Evolutionary conservation across 2,797 vertebrate species (phyloP).

Genomic region (Salmo trutta): DNA sequence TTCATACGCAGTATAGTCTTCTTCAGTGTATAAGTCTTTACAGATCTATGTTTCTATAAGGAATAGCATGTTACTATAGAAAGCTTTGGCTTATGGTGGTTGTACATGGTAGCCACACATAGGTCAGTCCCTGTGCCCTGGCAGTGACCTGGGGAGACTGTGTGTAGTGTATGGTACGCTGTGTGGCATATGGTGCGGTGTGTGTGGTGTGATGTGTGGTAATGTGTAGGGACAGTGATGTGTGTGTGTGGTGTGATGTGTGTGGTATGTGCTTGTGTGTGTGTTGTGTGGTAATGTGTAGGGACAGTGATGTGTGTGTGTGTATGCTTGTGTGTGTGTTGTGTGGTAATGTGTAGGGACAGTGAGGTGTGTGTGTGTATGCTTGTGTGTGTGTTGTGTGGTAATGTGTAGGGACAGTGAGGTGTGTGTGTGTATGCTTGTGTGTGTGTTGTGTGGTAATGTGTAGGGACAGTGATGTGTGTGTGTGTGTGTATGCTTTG

Average conservation of each 20-base stretch:
- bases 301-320: neutral
- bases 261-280: too few species aligned
- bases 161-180: conserved; percentile 12
- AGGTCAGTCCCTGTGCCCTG: conserved; percentile 61
- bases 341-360: neutral
- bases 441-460: neutral
- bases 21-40: conserved; percentile 83
- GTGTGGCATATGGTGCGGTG: too few species aligned
- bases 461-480: neutral
- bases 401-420: neutral
- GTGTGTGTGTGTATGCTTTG: conserved; percentile 20
- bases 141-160: conserved; percentile 63
- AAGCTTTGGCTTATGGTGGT: conserved; percentile 68
- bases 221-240: neutral
- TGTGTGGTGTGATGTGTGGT: conserved; percentile 11
- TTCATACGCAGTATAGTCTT: conserved; percentile 82
- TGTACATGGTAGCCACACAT: conserved; percentile 64
- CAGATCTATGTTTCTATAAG: conserved; percentile 78
- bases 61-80: conserved; percentile 71
- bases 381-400: neutral
- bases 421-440: conserved; percentile 2
- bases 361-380: conserved; percentile 4
- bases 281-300: neutral
- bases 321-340: too few species aligned
- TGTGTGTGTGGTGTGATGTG: conserved; percentile 25